Evolutionary conservation across 2,888 invertebrate species (phyloP).

Genomic region (Orchestes rusci): DNA sequence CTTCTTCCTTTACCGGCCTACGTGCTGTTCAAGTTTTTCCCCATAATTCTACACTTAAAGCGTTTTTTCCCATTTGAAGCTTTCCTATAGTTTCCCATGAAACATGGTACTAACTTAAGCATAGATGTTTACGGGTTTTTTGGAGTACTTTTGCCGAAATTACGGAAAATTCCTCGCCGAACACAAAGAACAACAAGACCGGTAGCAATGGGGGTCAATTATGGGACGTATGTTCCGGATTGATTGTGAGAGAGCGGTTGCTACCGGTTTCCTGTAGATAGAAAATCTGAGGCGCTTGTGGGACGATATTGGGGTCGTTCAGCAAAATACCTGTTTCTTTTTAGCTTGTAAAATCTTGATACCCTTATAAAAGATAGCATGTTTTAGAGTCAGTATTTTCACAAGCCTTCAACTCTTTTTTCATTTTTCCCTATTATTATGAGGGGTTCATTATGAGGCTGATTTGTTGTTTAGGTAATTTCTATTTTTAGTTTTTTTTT

Average conservation of each 20-base stretch:
- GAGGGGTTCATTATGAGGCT: too few species aligned
- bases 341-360: too few species aligned
- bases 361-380: too few species aligned
- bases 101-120: background rate
- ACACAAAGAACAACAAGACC: slow-evolving; percentile 33
- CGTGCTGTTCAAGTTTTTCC: slow-evolving; percentile 4
- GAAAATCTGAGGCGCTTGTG: slow-evolving; percentile 8
- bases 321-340: too few species aligned
- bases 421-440: too few species aligned
- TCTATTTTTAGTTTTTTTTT: too few species aligned
- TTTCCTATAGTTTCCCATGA: background rate
- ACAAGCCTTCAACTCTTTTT: too few species aligned
- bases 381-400: too few species aligned
- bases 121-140: slow-evolving; percentile 25
- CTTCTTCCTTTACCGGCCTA: slow-evolving; percentile 32
- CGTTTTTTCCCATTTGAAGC: background rate
- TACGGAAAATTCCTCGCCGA: slow-evolving; percentile 26
- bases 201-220: slow-evolving; percentile 26
- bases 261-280: slow-evolving; percentile 22
- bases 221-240: slow-evolving; percentile 23
- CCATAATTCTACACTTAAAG: background rate
- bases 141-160: slow-evolving; percentile 31
- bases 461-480: too few species aligned
- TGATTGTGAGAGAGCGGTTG: background rate
- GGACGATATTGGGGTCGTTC: too few species aligned